Base-by-base conservation (phyloP, 2,797 vertebrate species). In the Xenopus petersii region DNA sequence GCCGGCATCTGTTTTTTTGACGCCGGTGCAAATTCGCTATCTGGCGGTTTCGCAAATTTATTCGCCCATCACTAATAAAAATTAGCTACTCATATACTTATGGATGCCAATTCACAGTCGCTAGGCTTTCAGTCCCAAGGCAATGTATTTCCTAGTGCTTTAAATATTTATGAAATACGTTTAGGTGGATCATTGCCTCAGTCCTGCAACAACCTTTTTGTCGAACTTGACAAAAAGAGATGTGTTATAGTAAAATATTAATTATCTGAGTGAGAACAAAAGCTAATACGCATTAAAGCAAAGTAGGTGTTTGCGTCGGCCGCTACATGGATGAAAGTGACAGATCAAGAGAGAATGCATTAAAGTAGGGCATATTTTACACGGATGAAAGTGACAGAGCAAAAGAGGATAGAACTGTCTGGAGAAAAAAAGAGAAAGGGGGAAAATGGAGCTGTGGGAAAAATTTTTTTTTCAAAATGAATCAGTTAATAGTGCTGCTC, bases 231-330 rank as follows among this genome's bases (percentile, higher is more conserved):
- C 46, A 60, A 58, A 49, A 60, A 67, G 33, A 12, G 13, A 59
- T 55, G 60, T 33, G 55, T 49, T 17, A 60, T 56, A 1, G 24
- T 68, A 6, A 55, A 54, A 33, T 51, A 68, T 68, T 30, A 55
- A 68, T 55, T 13, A 66, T 66, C 12, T 33, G 24, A 56, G n/a
- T 24, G 24, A 46, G 47, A 49, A 12, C 55, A 36, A 47, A 66
- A 26, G n/a, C 24, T 48, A 49, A 33, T 67, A 16, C n/a, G 16
- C n/a, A 60, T 74, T 74, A 48, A 5, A n/a, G 56, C 10, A 15
- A 62, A 47, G 26, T 74, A 68, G 62, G 48, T 54, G 73, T 8
- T n/a, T 30, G 26, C 10, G 6, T 64, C 24, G 60, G 48, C 64
- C 55, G 36, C 10, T n/a, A 73, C 60, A 55, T 6, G 4, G 15